phyloP scores from a whole-genome alignment of 2,113 vertebrate species.

The Chinchilla lanigera region DNA sequence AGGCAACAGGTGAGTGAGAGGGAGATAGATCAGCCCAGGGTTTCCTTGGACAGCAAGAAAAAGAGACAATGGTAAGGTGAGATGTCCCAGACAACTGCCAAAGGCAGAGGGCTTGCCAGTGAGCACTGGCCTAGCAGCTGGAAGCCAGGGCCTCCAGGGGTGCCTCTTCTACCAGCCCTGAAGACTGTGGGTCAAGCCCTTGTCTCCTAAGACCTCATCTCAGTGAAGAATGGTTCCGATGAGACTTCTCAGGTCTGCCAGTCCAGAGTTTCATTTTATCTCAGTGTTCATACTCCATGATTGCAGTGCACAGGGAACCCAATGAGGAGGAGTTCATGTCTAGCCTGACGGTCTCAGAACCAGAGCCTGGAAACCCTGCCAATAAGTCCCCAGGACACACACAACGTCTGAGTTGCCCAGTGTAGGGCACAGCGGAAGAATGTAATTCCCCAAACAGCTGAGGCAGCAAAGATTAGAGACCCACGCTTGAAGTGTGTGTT shows the following conservation, averaged over 20 bases:
- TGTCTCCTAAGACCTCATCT: neutral
- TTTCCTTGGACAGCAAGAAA: neutral
- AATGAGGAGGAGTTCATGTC: neutral
- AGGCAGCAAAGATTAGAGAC: slow-evolving; percentile 43
- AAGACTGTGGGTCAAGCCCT: neutral
- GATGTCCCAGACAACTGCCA: neutral
- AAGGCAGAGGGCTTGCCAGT: neutral
- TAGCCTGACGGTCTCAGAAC: neutral
- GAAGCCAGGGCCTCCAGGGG: neutral
- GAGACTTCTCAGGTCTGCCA: neutral
- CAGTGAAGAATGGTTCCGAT: neutral
- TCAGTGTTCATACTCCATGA: neutral
- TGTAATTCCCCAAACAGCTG: neutral
- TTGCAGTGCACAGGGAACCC: neutral
- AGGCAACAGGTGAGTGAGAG: neutral
- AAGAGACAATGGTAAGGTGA: neutral
- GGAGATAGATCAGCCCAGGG: neutral
- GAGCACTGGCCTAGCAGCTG: neutral
- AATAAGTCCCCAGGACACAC: neutral
- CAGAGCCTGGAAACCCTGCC: neutral
- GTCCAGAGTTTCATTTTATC: neutral
- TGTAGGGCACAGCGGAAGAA: neutral
- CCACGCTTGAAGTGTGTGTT: neutral
- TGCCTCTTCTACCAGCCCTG: neutral
- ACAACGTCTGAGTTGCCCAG: neutral